Percentiles rank a stretch among this genome's conserved stretches.
Evolutionary conservation across 2,113 vertebrate species (phyloP).

Genomic region (Tragulus kanchil): DNA sequence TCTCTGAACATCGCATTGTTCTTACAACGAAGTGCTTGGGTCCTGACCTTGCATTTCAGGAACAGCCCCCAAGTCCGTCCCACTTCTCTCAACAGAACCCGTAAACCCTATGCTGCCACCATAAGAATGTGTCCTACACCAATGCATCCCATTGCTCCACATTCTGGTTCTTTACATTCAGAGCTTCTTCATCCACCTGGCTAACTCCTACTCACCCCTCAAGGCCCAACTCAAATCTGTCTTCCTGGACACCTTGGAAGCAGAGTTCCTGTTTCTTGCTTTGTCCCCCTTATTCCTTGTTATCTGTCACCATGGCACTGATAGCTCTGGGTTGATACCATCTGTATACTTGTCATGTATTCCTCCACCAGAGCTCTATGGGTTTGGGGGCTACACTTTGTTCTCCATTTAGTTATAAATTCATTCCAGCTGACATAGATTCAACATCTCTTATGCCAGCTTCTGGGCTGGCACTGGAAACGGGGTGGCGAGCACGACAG

Average conservation of each 20-base stretch:
- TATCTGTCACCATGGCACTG: not conserved
- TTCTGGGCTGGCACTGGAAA: not conserved
- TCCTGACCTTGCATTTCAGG: not conserved
- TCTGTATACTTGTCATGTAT: not conserved
- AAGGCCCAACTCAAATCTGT: not conserved
- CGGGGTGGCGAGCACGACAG: not conserved
- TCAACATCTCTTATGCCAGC: not conserved
- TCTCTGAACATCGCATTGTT: not conserved
- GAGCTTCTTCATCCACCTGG: not conserved
- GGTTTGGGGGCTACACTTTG: not conserved
- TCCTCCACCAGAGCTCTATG: not conserved
- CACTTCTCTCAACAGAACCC: not conserved
- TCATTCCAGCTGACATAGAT: not conserved
- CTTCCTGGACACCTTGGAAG: not conserved
- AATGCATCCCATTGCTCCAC: not conserved
- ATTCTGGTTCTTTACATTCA: not conserved
- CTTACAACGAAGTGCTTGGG: not conserved
- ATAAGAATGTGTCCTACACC: not conserved
- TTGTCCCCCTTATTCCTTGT: not conserved
- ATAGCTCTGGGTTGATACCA: accelerated
- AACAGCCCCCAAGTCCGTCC: not conserved
- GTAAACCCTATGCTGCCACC: not conserved
- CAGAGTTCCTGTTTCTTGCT: not conserved
- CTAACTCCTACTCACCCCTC: not conserved
- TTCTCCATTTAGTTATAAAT: not conserved